Base-by-base conservation (phyloP, 2,113 vertebrate species). In the Zingel zingel region DNA sequence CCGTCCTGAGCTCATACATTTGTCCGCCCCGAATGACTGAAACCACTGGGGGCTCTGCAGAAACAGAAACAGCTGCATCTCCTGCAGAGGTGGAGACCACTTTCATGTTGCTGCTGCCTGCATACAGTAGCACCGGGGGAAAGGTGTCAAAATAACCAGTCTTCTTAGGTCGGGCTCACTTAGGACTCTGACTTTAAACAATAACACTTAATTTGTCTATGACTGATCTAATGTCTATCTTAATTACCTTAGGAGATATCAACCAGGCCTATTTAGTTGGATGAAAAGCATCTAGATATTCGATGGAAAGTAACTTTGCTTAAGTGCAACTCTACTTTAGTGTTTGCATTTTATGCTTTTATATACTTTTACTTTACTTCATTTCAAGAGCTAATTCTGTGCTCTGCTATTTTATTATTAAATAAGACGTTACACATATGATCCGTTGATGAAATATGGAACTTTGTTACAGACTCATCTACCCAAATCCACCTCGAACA, bases 1-100 rank as follows among this genome's bases (percentile, higher is more conserved):
- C 50, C 74, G 75, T 50, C 61, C 79, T 81, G 71, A 86, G 83
- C 85, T 89, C 89, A 88, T 93, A 80, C 87, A 93, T 91, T 83
- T 91, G 93, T 92, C 88, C 71, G 87, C 63, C 81, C 50, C 8
- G 71, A 70, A 78, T 86, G 71, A 70, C 79, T 86, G 89, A 90
- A 91, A 88, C 81, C 8, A 18, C 39, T 43, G 54, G 9, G 64
- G 50, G 59, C 33, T 45, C 13, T 15, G 33, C 53, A 65, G 21
- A 66, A 89, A 88, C 57, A 65, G 21, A 66, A 89, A 88, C 90
- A 84, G 77, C 83, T 88, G 89, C 30, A 74, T 64, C 48, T 62
- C 59, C 54, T 61, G 72, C 81, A 48, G 77, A 74, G 67, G 83
- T n/a, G 61, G 61, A 57, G 73, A 67, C 21, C 6, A 15, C 66